A percentile compares a stretch with the other conserved stretches of the same genome.
phyloP scores from a whole-genome alignment of 2,888 invertebrate genomes.

The Pyrocoelia pectoralis region DNA sequence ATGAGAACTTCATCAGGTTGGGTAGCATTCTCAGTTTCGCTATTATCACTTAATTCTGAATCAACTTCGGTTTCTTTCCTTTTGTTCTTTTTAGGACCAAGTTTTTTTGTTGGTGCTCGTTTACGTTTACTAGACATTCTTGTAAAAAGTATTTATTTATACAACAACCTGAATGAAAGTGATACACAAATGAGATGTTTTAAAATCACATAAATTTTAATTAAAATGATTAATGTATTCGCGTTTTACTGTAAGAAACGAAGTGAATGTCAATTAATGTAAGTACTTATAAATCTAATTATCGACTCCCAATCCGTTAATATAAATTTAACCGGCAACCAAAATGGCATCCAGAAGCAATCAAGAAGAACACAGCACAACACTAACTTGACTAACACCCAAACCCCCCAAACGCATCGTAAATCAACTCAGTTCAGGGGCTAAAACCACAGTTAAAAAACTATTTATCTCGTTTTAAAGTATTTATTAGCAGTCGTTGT shows the following conservation, averaged over 20 bases:
- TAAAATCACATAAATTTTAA: conserved; percentile 4
- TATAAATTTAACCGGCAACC: conserved; percentile 39
- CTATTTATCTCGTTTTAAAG: conserved; percentile 39
- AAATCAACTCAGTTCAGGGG: conserved; percentile 11
- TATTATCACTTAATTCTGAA: conserved; percentile 58
- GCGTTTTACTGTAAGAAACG: neutral
- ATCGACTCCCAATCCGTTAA: neutral
- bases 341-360: conserved; percentile 48
- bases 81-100: conserved; percentile 52
- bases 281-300: neutral
- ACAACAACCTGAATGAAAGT: conserved; percentile 13
- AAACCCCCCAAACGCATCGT: conserved; percentile 8
- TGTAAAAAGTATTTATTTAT: conserved; percentile 13
- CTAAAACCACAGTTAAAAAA: conserved; percentile 12
- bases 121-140: conserved; percentile 56
- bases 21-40: conserved; percentile 55
- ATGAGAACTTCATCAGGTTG: conserved; percentile 65
- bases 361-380: conserved; percentile 4
- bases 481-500: conserved; percentile 51
- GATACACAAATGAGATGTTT: neutral
- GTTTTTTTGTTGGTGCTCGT: conserved; percentile 54
- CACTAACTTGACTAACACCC: conserved; percentile 5
- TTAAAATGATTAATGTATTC: neutral
- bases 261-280: neutral
- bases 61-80: conserved; percentile 59